phyloP scores from a whole-genome alignment of 2,113 vertebrate species.

The Chloropsis cyanopogon region DNA sequence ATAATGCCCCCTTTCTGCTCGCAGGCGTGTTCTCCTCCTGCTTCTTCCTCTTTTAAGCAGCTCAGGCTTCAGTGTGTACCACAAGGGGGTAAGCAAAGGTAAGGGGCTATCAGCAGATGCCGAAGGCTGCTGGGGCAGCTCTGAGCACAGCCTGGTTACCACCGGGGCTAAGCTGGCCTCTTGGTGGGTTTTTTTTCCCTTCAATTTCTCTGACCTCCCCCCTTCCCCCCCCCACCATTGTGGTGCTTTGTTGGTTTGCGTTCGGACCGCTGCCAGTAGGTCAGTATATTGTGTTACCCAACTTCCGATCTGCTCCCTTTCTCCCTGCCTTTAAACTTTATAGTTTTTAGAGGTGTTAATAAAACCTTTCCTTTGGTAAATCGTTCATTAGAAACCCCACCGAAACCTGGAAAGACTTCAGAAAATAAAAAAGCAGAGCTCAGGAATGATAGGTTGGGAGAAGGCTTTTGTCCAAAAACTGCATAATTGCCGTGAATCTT shows the following conservation, averaged over 20 bases:
- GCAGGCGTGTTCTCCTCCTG: background rate
- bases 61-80: background rate
- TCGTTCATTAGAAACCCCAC: slow-evolving; percentile 20
- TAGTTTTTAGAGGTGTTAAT: slow-evolving; percentile 55
- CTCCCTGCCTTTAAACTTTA: background rate
- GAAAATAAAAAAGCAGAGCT: background rate
- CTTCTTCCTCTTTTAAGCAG: background rate
- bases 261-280: slow-evolving; percentile 22
- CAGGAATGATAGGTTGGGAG: background rate
- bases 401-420: slow-evolving; percentile 38
- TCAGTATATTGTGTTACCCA: slow-evolving; percentile 11
- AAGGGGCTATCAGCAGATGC: background rate
- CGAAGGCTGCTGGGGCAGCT: background rate
- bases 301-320: slow-evolving; percentile 16
- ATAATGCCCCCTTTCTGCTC: slow-evolving; percentile 8
- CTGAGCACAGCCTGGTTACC: background rate
- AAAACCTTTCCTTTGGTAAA: slow-evolving; percentile 53
- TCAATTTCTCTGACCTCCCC: background rate
- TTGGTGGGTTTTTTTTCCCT: background rate
- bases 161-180: background rate
- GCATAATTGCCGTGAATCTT: slow-evolving; percentile 49
- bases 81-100: slow-evolving; percentile 29
- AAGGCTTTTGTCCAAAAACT: slow-evolving; percentile 49
- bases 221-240: background rate
- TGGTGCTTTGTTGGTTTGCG: background rate